These are phyloP conservation scores for Brachionus calyciflorus DNA, from an alignment of 1,140 invertebrate species.

Conservation along the genomic window DNA sequence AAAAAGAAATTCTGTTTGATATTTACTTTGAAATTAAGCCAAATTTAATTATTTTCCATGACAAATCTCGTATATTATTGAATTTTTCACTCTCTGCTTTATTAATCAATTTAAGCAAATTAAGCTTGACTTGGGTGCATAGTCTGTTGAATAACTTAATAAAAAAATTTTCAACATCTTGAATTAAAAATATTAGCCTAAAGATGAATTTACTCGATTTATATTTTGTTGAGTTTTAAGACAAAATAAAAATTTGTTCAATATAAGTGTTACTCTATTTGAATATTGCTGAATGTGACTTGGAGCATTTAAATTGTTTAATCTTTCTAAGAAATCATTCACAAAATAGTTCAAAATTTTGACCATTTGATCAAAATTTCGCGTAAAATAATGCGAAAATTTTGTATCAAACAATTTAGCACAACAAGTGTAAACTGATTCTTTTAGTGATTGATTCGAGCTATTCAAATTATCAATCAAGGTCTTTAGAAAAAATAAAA, in stretches of 20 bases:
- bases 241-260: conserved; percentile 18
- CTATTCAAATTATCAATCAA: conserved; percentile 20
- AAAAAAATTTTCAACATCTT: background rate
- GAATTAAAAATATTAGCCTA: background rate
- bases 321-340: background rate
- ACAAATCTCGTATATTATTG: background rate
- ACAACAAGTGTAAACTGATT: background rate
- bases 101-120: conserved; percentile 17
- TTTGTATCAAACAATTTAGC: background rate
- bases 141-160: conserved; percentile 3
- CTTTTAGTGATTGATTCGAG: background rate
- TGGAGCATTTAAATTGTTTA: background rate
- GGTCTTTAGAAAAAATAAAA: background rate
- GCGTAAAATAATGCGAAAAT: conserved; percentile 25
- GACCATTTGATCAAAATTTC: conserved; percentile 34
- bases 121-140: conserved; percentile 1
- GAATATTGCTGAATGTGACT: background rate
- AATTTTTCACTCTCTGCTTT: background rate
- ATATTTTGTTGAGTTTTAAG: conserved; percentile 22
- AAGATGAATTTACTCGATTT: background rate
- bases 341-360: conserved; percentile 12
- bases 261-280: background rate
- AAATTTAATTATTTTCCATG: conserved; percentile 19
- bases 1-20: background rate
- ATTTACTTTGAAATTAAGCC: conserved; percentile 32